These are phyloP conservation scores for Ascidia mentula DNA, from an alignment of 23 tunicate species.

Conservation along the genomic window DNA sequence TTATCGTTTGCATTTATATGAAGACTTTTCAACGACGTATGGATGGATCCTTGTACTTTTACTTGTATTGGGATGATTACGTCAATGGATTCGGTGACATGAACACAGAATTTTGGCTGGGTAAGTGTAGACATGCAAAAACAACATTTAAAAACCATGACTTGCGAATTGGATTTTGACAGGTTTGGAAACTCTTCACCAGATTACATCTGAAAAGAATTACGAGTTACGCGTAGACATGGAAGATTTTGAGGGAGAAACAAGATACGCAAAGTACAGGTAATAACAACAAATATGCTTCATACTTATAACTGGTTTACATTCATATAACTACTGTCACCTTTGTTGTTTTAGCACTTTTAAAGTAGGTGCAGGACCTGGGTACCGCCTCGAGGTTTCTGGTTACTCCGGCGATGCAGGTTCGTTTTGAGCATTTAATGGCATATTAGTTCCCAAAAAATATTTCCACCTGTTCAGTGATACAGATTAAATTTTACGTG, in stretches of 20 bases:
- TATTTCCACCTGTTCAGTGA: too few species aligned
- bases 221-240: conserved; percentile 24
- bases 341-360: background rate
- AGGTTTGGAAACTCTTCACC: conserved; percentile 26
- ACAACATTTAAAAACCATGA: too few species aligned
- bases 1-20: too few species aligned
- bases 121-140: too few species aligned
- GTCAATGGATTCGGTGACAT: conserved; percentile 19
- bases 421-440: too few species aligned
- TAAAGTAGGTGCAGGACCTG: background rate
- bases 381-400: background rate
- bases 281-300: background rate
- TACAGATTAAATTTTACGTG: too few species aligned
- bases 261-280: conserved; percentile 3
- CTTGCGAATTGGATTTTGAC: too few species aligned
- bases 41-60: conserved; percentile 16
- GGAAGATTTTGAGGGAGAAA: conserved; percentile 18
- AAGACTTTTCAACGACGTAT: conserved; percentile 27
- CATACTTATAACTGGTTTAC: background rate
- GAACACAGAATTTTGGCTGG: conserved; percentile 31
- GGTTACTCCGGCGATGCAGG: background rate
- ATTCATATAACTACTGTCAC: background rate
- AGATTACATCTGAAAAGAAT: background rate
- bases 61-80: conserved; percentile 17
- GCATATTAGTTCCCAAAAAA: too few species aligned